Percentiles rank a stretch among this genome's conserved stretches.
These are phyloP conservation scores for Teinopalpus imperialis DNA, from an alignment of 2,888 invertebrate genomes.

Conservation along the genomic window DNA sequence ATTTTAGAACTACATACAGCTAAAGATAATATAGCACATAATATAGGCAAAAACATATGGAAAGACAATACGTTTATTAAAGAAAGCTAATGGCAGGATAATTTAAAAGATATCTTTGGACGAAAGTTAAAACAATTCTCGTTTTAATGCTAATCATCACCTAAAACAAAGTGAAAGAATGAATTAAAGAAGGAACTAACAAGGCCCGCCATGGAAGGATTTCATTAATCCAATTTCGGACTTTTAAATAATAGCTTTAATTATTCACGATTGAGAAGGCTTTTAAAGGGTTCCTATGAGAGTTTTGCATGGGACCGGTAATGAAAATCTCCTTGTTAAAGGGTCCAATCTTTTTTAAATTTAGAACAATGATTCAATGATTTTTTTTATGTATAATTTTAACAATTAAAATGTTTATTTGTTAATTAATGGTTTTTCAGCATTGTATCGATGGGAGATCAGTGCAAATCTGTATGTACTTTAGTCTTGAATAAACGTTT, in stretches of 20 bases:
- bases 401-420: no score
- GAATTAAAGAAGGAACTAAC: constrained; percentile 35
- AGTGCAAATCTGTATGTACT: no score
- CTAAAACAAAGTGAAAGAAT: constrained; percentile 29
- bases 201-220: constrained; percentile 44
- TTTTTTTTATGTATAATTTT: no score
- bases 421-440: no score
- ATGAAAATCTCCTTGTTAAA: constrained; percentile 35
- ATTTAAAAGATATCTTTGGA: constrained; percentile 12
- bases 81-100: constrained; percentile 9
- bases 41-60: no score
- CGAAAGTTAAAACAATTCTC: constrained; percentile 21
- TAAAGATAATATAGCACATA: no score
- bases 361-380: neutral
- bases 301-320: constrained; percentile 56
- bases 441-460: no score
- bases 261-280: constrained; percentile 69
- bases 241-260: constrained; percentile 66
- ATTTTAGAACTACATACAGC: no score
- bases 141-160: constrained; percentile 25
- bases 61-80: constrained; percentile 14
- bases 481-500: no score
- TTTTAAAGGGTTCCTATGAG: constrained; percentile 57
- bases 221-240: constrained; percentile 64
- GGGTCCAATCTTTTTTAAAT: neutral